A percentile compares a stretch with the other conserved stretches of the same genome.
These are phyloP conservation scores for Drosophila pseudotakahashii DNA, from an alignment of 2,888 invertebrate genomes.

Conservation along the genomic window DNA sequence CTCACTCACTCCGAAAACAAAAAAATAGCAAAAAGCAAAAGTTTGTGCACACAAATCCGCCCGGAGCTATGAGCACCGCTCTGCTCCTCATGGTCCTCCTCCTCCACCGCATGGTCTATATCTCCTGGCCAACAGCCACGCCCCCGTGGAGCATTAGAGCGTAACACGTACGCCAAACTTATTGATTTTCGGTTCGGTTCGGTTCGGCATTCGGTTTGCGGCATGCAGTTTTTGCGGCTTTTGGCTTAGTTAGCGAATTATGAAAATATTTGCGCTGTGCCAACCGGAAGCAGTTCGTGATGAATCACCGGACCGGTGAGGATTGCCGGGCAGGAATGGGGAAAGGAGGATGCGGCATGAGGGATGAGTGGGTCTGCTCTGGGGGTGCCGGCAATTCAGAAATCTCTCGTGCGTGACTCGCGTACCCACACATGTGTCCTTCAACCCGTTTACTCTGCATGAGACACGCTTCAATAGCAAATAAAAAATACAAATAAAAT, in stretches of 20 bases:
- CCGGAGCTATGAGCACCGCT: constrained; percentile 33
- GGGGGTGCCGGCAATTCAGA: constrained; percentile 52
- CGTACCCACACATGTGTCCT: constrained; percentile 43
- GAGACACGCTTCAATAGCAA: constrained; percentile 48
- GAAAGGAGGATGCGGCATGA: background rate
- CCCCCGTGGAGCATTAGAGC: constrained; percentile 45
- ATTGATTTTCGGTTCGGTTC: constrained; percentile 70
- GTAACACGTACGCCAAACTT: constrained; percentile 76
- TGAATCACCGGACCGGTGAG: constrained; percentile 47
- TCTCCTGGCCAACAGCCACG: constrained; percentile 11
- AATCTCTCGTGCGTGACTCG: constrained; percentile 69
- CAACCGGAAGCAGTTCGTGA: constrained; percentile 56
- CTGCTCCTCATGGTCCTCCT: constrained; percentile 3
- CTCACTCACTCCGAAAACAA: constrained; percentile 51
- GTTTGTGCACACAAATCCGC: constrained; percentile 23
- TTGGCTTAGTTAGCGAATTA: constrained; percentile 77
- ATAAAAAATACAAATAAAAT: constrained; percentile 40
- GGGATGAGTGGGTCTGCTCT: constrained; percentile 1
- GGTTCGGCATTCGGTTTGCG: too few relatives aligned
- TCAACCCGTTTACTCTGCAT: constrained; percentile 16
- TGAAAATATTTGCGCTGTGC: constrained; percentile 75
- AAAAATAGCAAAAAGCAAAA: constrained; percentile 35
- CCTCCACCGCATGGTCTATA: constrained; percentile 13
- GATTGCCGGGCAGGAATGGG: background rate
- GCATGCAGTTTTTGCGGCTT: constrained; percentile 68